Evolutionary conservation across 2,113 vertebrate species (phyloP).

Genomic region (Ptilonorhynchus violaceus): DNA sequence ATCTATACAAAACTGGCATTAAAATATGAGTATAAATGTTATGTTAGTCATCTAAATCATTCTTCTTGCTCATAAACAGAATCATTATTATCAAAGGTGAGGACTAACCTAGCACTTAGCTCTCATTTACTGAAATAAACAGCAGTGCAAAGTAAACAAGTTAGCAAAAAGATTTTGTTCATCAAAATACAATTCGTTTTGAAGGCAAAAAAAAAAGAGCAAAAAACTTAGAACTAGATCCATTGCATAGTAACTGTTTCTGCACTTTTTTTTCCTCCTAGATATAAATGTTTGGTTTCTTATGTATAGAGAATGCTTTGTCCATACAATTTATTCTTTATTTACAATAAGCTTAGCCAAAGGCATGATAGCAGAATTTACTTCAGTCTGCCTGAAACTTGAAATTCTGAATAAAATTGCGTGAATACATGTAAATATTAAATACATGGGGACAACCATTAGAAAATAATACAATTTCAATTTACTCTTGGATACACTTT

Average conservation of each 20-base stretch:
- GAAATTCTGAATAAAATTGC: conserved; percentile 46
- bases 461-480: conserved; percentile 47
- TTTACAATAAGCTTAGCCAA: conserved; percentile 34
- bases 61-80: conserved; percentile 21
- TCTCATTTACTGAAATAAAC: conserved; percentile 12
- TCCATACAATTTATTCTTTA: neutral
- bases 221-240: neutral
- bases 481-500: conserved; percentile 31
- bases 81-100: neutral
- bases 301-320: neutral
- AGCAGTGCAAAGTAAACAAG: conserved; percentile 3
- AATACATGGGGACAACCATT: neutral
- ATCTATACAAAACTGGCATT: neutral
- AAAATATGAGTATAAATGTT: conserved; percentile 6
- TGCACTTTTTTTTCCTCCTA: neutral
- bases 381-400: conserved; percentile 1
- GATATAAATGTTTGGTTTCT: neutral
- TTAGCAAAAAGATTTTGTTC: neutral
- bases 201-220: neutral
- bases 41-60: neutral
- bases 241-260: neutral
- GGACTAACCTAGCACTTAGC: neutral
- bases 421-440: neutral
- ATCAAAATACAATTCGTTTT: neutral
- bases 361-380: neutral